Conservation (phyloP, 2,113 vertebrate genomes). For the Sander vitreus region DNA sequence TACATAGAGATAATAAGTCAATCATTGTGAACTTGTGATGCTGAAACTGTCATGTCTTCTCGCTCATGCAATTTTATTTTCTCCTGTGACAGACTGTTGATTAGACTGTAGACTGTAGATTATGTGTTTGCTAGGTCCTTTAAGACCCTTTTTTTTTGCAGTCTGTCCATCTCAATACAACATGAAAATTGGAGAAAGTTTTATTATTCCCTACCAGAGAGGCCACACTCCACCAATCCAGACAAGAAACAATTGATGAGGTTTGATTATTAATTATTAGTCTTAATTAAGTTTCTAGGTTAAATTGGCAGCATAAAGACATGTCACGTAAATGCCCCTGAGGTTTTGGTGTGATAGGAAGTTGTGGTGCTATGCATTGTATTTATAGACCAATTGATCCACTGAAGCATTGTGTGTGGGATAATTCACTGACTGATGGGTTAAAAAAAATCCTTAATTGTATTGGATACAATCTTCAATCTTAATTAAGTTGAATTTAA, state of each 20-base stretch:
- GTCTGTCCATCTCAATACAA: constrained; percentile 12
- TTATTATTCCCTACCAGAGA: constrained; percentile 21
- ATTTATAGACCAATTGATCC: constrained; percentile 39
- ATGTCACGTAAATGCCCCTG: constrained; percentile 48
- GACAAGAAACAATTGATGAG: constrained; percentile 48
- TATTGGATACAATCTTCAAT: constrained; percentile 37
- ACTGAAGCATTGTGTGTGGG: not conserved
- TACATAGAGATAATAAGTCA: constrained; percentile 43
- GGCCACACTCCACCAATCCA: constrained; percentile 8
- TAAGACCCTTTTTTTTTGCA: not conserved
- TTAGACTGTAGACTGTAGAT: constrained; percentile 18
- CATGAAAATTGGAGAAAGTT: not conserved
- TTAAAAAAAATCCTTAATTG: constrained; percentile 24
- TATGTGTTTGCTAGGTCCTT: constrained; percentile 17
- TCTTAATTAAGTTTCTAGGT: constrained; percentile 67
- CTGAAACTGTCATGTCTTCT: constrained; percentile 6
- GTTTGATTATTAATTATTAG: constrained; percentile 68
- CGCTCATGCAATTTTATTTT: constrained; percentile 16
- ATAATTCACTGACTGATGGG: constrained; percentile 26
- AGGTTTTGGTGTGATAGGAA: constrained; percentile 34
- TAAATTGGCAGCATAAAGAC: constrained; percentile 55
- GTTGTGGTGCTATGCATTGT: not conserved
- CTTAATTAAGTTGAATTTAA: constrained; percentile 50
- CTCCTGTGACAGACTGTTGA: not conserved
- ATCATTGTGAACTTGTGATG: constrained; percentile 1